These are phyloP conservation scores for Gila orcuttii DNA, from an alignment of 2,113 vertebrate species.

Conservation along the genomic window DNA sequence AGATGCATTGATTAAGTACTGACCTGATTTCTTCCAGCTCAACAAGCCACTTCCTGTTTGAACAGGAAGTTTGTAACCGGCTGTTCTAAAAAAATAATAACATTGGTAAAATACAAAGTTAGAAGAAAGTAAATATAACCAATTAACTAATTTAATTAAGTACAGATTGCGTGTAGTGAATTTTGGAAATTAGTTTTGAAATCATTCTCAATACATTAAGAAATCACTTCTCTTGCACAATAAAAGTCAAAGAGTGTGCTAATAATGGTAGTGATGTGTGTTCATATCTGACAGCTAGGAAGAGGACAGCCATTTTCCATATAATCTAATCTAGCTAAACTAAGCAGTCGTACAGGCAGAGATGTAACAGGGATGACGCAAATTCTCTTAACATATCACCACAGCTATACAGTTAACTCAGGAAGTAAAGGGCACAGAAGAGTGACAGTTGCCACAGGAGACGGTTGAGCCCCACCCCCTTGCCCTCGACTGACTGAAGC, in stretches of 20 bases:
- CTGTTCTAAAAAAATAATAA: not conserved
- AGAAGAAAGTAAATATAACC: not conserved
- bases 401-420: not conserved
- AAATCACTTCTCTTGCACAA: not conserved
- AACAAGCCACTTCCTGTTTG: conserved; percentile 6
- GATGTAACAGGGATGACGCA: conserved; percentile 43
- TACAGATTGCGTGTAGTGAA: not conserved
- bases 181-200: not conserved
- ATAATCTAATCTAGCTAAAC: conserved; percentile 42
- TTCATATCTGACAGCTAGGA: conserved; percentile 11
- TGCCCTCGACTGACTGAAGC: conserved; percentile 35
- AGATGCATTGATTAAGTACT: not conserved
- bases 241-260: not conserved
- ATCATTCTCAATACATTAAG: not conserved
- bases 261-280: not conserved
- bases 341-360: conserved; percentile 11
- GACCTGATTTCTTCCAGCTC: not conserved
- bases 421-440: conserved; percentile 4
- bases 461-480: conserved; percentile 18
- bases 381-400: conserved; percentile 17
- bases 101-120: not conserved
- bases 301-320: not conserved
- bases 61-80: not conserved
- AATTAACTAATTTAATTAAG: too few species aligned
- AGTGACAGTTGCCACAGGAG: conserved; percentile 27